A percentile compares a stretch with the other conserved stretches of the same genome.
Evolutionary conservation across 1,140 invertebrate species (phyloP).

Genomic region (Nomia melanderi): DNA sequence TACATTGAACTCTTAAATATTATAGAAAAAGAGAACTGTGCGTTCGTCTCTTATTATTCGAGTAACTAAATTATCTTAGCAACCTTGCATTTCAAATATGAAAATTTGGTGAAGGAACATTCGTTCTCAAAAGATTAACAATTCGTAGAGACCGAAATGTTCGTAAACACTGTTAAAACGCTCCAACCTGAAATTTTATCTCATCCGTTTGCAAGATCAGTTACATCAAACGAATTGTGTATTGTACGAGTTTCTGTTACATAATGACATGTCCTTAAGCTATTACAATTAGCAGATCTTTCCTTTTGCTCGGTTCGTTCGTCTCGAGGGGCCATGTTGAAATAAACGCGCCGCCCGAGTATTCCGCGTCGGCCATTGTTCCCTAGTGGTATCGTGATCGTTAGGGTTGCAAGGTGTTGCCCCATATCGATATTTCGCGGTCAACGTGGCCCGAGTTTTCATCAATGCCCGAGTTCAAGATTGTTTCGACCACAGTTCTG

Average conservation of each 20-base stretch:
- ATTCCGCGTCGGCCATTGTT: neutral
- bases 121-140: too few relatives aligned
- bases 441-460: neutral
- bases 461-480: neutral
- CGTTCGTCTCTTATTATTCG: too few relatives aligned
- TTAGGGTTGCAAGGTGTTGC: neutral
- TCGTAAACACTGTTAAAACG: neutral
- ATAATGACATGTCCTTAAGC: conserved; percentile 4
- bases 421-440: neutral
- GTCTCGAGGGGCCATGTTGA: neutral
- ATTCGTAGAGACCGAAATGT: too few relatives aligned
- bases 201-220: neutral
- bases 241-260: neutral
- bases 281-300: neutral
- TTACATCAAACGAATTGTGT: neutral
- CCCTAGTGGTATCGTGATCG: neutral
- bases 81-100: too few relatives aligned
- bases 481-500: too few relatives aligned
- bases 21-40: too few relatives aligned
- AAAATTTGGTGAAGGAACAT: too few relatives aligned
- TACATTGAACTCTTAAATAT: too few relatives aligned
- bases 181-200: neutral
- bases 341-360: neutral
- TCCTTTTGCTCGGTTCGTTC: neutral
- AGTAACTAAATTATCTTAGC: too few relatives aligned